Evolutionary conservation across 2,797 vertebrate species (phyloP), one percentile per base, ranked within the genome.

Genomic region (Tapera naevia): DNA sequence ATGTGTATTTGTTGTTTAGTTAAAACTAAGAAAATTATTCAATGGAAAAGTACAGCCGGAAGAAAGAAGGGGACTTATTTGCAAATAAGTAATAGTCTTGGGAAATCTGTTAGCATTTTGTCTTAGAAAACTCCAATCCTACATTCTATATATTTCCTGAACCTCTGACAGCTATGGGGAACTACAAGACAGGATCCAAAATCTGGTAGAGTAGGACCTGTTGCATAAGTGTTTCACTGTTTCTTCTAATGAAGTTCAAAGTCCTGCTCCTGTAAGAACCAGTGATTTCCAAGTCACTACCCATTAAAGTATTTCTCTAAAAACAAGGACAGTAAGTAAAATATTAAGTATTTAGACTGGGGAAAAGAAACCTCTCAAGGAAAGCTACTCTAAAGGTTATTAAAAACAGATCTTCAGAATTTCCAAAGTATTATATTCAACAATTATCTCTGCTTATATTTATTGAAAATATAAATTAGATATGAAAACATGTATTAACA

Each of bases 301-400:
- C 15, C 10, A 37, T 89, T 94, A 79, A 79, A 66, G 21, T 66
- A 80, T 76, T 85, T 83, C 32, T 81, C 48, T 91, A 70, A 86
- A 60, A 91, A 41, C 15, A 81, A 72, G 27, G 27, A 39, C 35
- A 70, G 48, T 88, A 69, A 91, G 60, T 66, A 66, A 8, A 66
- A 72, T 88, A 81, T 75, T 79, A 92, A 91, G 90, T 94, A 84
- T 89, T 92, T 86, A 93, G 16, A 50, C 25, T 70, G 27, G 14
- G 75, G 33, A 75, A 80, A 73, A 54, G 66, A 85, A 86, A 46
- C 5, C 10, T 88, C 76, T 90, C 28, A 64, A 84, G 60, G 70
- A 71, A 81, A 86, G 12, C 8, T 58, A 54, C 21, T 73, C 75
- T 64, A 62, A 81, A 86, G n/a, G 21, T 88, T 83, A 89, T 72